phyloP scores from a whole-genome alignment of 2,797 vertebrate species.

The Graptemys geographica region DNA sequence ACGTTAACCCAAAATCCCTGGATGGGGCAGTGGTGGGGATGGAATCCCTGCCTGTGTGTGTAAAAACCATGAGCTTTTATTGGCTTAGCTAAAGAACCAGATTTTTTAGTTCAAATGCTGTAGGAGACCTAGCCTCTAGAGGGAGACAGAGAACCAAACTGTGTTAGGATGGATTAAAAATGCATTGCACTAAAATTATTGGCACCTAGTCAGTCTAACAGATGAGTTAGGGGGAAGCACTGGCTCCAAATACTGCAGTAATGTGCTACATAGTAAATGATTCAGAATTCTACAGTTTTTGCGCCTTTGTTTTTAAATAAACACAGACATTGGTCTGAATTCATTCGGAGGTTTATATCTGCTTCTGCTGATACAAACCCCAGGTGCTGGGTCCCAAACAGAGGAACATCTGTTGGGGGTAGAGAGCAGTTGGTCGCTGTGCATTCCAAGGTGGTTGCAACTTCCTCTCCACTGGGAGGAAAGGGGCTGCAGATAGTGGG shows the following conservation, averaged over 20 bases:
- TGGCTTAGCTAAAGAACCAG: neutral
- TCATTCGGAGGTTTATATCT: neutral
- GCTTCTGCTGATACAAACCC: neutral
- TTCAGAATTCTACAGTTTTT: neutral
- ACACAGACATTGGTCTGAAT: neutral
- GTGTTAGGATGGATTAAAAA: neutral
- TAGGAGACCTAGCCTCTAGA: neutral
- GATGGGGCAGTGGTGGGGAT: neutral
- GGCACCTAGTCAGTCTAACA: neutral
- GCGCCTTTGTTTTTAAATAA: neutral
- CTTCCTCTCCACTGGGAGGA: neutral
- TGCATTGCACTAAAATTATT: neutral
- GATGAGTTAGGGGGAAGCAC: neutral
- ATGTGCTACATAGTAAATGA: neutral
- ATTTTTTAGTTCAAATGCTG: neutral
- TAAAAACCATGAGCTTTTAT: neutral
- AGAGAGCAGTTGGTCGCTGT: neutral
- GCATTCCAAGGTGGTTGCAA: neutral
- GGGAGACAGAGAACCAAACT: neutral
- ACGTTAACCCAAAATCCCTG: neutral
- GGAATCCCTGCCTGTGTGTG: neutral
- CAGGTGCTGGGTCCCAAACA: neutral
- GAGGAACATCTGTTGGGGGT: neutral
- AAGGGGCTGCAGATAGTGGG: neutral
- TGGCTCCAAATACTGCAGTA: neutral